Percentiles rank a stretch among this genome's conserved stretches.
phyloP scores from a whole-genome alignment of 2,113 vertebrate genomes.

The Alligator mississippiensis region DNA sequence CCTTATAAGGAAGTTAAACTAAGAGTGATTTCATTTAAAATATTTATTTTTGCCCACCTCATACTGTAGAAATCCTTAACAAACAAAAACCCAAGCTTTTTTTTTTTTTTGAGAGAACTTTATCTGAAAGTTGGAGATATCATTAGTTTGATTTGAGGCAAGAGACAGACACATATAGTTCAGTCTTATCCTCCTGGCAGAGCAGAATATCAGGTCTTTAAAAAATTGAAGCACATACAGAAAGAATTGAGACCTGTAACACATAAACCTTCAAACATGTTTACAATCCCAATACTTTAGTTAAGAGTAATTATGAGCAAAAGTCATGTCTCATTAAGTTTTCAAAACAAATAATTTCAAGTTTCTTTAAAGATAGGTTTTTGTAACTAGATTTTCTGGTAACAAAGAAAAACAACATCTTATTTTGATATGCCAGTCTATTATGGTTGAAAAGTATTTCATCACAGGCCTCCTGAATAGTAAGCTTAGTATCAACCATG shows the following conservation, averaged over 20 bases:
- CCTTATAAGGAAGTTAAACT: neutral
- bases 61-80: conserved; percentile 7
- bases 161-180: neutral
- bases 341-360: neutral
- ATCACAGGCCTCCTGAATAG: neutral
- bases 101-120: neutral
- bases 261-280: neutral
- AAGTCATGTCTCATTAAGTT: neutral
- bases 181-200: neutral
- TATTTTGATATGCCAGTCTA: neutral
- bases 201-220: neutral
- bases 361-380: neutral
- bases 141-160: neutral
- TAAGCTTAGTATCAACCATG: neutral
- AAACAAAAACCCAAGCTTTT: neutral
- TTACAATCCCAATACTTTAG: neutral
- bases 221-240: neutral
- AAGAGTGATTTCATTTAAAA: conserved; percentile 24
- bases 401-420: conserved; percentile 21
- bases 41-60: neutral
- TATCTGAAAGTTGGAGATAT: neutral
- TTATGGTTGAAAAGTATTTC: neutral
- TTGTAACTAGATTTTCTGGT: neutral
- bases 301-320: neutral
- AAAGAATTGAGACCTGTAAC: neutral